Evolutionary conservation across 2,888 invertebrate genomes (phyloP).

Genomic region (Drosophila flavopinicola): DNA sequence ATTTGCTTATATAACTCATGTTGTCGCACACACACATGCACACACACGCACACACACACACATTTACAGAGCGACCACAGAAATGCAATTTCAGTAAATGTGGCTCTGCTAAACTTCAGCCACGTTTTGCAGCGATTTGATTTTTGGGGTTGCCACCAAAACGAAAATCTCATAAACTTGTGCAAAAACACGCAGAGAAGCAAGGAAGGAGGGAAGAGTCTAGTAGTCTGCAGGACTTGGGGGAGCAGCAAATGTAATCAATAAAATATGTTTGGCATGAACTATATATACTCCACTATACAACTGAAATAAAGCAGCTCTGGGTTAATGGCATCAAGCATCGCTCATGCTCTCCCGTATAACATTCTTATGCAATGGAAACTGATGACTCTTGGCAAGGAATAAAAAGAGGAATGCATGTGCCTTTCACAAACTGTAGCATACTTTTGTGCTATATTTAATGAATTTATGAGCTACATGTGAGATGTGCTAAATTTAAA

Average conservation of each 20-base stretch:
- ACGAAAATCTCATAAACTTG: conserved; percentile 74
- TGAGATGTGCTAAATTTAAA: no score
- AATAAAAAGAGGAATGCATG: conserved; percentile 17
- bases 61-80: conserved; percentile 24
- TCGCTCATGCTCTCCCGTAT: conserved; percentile 10
- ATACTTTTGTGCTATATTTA: conserved; percentile 7
- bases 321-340: conserved; percentile 41
- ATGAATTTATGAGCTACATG: conserved; percentile 7
- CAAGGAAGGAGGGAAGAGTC: not conserved
- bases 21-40: conserved; percentile 14
- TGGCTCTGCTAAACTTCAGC: conserved; percentile 25
- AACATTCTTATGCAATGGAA: conserved; percentile 42
- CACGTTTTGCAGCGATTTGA: conserved; percentile 28
- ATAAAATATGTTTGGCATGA: conserved; percentile 72
- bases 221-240: conserved; percentile 10
- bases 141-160: conserved; percentile 47
- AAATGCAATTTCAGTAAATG: conserved; percentile 58
- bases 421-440: conserved; percentile 23
- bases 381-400: not conserved
- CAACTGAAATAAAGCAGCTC: conserved; percentile 9
- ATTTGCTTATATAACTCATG: conserved; percentile 69
- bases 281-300: conserved; percentile 38
- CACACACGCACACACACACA: conserved; percentile 14
- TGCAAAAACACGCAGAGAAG: conserved; percentile 64
- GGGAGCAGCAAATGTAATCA: conserved; percentile 64